Evolutionary conservation across 92 coral and sea anemone genomes (phyloP).

Genomic region (Epizoanthus rinbou): DNA sequence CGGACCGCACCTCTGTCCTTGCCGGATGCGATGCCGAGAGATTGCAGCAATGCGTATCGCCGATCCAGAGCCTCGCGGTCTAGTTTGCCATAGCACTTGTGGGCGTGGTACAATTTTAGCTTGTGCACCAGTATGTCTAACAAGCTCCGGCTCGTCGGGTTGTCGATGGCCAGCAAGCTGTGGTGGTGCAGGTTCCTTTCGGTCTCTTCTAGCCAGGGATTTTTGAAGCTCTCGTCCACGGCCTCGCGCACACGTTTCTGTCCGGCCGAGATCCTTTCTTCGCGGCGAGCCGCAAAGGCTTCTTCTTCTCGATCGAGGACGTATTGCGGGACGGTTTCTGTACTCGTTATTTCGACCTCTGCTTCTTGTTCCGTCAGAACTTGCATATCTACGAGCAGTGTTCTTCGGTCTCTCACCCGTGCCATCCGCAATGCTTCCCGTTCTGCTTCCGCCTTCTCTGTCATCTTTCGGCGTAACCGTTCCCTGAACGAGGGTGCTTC

Average conservation of each 20-base stretch:
- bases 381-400: not conserved
- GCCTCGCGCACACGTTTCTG: not conserved
- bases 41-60: no score
- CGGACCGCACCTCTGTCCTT: no score
- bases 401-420: not conserved
- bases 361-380: not conserved
- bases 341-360: not conserved
- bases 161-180: not conserved
- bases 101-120: slow-evolving; percentile 24
- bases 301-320: not conserved
- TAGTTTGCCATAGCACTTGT: no score
- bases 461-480: not conserved
- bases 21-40: no score
- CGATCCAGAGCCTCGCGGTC: no score
- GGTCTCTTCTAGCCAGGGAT: slow-evolving; percentile 2
- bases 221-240: not conserved
- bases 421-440: not conserved
- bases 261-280: not conserved
- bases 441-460: not conserved
- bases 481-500: not conserved
- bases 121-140: slow-evolving; percentile 23
- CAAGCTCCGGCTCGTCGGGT: not conserved
- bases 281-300: not conserved
- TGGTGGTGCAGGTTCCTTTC: slow-evolving; percentile 5
- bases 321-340: not conserved